These are phyloP conservation scores for Sweltsa coloradensis DNA, from an alignment of 1,140 invertebrate genomes.

Conservation along the genomic window DNA sequence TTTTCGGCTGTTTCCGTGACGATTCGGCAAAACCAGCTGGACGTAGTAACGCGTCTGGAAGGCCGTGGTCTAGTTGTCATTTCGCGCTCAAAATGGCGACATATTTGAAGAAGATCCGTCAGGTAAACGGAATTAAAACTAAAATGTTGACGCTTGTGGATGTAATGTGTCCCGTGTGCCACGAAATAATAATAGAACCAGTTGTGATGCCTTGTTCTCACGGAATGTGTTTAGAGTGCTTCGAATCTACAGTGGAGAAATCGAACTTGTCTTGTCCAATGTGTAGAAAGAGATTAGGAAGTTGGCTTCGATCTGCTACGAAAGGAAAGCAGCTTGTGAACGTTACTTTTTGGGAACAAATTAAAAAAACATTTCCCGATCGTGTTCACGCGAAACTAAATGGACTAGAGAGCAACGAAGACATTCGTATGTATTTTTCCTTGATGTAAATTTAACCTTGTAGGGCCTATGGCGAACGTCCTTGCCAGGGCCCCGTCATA, in stretches of 20 bases:
- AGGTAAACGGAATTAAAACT: conserved; percentile 1
- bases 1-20: too few relatives aligned
- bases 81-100: conserved; percentile 11
- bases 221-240: conserved; percentile 58
- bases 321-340: conserved; percentile 57
- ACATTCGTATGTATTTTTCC: conserved; percentile 19
- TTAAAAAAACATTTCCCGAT: conserved; percentile 48
- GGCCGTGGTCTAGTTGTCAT: too few relatives aligned
- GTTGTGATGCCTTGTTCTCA: conserved; percentile 68
- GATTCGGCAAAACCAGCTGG: too few relatives aligned
- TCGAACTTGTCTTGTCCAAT: conserved; percentile 63
- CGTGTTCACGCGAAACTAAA: conserved; percentile 49
- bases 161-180: conserved; percentile 53
- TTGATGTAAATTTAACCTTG: conserved; percentile 7
- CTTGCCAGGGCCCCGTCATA: not conserved
- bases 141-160: conserved; percentile 30
- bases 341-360: conserved; percentile 50
- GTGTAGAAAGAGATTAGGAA: conserved; percentile 59
- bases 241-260: conserved; percentile 58
- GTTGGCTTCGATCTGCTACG: conserved; percentile 55
- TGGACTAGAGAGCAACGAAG: conserved; percentile 43
- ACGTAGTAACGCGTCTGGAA: too few relatives aligned
- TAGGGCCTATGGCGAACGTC: conserved; percentile 1
- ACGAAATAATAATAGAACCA: conserved; percentile 60
- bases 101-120: conserved; percentile 3